Conservation (phyloP, 2,888 invertebrate species). For the Syrista parreyssii region DNA sequence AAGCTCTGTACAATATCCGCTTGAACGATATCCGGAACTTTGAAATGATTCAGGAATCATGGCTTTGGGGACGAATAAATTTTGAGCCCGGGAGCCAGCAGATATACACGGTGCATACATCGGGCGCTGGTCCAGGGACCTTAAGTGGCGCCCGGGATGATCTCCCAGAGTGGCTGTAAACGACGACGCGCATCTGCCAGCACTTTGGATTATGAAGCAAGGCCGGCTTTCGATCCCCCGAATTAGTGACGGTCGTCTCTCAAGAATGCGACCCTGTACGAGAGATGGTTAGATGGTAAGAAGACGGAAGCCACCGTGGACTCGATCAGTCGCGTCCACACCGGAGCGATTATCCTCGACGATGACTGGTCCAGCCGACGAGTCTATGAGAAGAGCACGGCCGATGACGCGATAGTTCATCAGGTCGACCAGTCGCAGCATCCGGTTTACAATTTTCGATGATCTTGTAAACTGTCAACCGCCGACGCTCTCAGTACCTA, state of each 20-base stretch:
- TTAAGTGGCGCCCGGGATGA: conserved; percentile 1
- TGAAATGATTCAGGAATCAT: no score
- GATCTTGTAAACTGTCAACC: conserved; percentile 10
- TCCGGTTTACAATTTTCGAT: conserved; percentile 29
- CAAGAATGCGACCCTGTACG: not conserved
- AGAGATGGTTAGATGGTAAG: no score
- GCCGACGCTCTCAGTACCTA: not conserved
- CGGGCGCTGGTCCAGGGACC: not conserved
- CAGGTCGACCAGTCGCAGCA: not conserved
- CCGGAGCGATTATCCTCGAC: no score
- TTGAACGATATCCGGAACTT: no score
- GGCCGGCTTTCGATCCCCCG: not conserved
- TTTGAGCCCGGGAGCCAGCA: not conserved
- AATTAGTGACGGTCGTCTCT: not conserved
- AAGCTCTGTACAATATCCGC: no score
- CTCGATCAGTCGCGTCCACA: no score
- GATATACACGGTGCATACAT: not conserved
- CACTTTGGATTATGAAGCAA: not conserved
- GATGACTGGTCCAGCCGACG: no score
- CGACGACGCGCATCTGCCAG: not conserved
- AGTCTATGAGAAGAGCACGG: no score
- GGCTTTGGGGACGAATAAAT: no score
- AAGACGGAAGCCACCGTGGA: no score
- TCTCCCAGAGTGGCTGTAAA: conserved; percentile 1
- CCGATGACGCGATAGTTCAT: no score